Conservation (phyloP, 2,888 invertebrate species). For the Lamellibrachia columna region DNA sequence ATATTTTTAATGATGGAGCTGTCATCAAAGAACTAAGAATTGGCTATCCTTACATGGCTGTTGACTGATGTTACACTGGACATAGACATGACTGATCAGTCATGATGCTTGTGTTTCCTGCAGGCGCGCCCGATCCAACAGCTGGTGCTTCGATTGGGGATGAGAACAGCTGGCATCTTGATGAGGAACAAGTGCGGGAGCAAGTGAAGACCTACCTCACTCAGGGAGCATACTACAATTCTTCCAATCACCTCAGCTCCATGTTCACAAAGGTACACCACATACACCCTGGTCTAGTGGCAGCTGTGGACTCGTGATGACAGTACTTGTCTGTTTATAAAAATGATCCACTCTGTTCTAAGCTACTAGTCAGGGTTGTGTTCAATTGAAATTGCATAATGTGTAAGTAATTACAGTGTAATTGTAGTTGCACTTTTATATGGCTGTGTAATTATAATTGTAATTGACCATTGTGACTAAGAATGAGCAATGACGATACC, state of each 20-base stretch:
- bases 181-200: slow-evolving; percentile 87
- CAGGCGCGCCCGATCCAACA: slow-evolving; percentile 86
- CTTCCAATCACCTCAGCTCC: slow-evolving; percentile 84
- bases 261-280: slow-evolving; percentile 80
- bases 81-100: slow-evolving; percentile 17
- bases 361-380: neutral
- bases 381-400: neutral
- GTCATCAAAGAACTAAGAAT: neutral
- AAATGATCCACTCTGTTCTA: neutral
- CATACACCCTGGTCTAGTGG: neutral
- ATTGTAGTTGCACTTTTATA: too few relatives aligned
- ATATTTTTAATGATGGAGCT: too few relatives aligned
- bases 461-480: too few relatives aligned
- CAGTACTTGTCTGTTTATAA: neutral
- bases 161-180: slow-evolving; percentile 86
- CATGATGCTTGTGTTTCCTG: slow-evolving; percentile 29
- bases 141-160: slow-evolving; percentile 86
- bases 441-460: too few relatives aligned
- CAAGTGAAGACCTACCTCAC: slow-evolving; percentile 84
- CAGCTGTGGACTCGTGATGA: neutral
- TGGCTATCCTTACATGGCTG: neutral
- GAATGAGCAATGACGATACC: too few relatives aligned
- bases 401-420: too few relatives aligned
- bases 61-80: neutral
- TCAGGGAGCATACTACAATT: slow-evolving; percentile 85